Evolutionary conservation across 2,113 vertebrate species (phyloP).

Genomic region (Eupsittula cactorum): DNA sequence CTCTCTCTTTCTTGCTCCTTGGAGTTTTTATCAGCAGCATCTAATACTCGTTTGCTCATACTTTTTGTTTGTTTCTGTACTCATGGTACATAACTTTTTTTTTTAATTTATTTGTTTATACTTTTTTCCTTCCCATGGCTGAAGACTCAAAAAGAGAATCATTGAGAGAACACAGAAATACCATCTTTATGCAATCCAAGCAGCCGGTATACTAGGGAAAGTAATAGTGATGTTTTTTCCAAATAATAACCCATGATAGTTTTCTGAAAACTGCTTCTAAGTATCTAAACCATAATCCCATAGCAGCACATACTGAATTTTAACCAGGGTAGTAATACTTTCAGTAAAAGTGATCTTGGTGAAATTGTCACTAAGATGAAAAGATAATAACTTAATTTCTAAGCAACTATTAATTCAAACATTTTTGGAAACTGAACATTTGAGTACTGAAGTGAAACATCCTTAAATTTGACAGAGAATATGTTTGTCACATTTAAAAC

Average conservation of each 20-base stretch:
- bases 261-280: neutral
- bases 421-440: neutral
- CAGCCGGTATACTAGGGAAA: neutral
- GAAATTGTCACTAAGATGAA: neutral
- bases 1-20: neutral
- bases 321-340: neutral
- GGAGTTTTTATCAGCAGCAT: neutral
- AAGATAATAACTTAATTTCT: neutral
- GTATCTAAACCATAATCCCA: neutral
- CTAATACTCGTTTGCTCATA: neutral
- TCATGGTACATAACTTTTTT: accelerated
- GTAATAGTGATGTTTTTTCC: neutral
- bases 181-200: neutral
- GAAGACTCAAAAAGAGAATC: neutral
- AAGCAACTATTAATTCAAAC: neutral
- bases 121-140: neutral
- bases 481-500: neutral
- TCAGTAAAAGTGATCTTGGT: neutral
- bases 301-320: neutral
- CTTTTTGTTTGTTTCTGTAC: neutral
- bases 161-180: neutral
- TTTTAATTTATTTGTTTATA: neutral
- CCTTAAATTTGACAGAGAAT: neutral
- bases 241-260: neutral
- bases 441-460: neutral